These are phyloP conservation scores for Cyrtonyx montezumae DNA, from an alignment of 2,113 vertebrate species.

Conservation along the genomic window DNA sequence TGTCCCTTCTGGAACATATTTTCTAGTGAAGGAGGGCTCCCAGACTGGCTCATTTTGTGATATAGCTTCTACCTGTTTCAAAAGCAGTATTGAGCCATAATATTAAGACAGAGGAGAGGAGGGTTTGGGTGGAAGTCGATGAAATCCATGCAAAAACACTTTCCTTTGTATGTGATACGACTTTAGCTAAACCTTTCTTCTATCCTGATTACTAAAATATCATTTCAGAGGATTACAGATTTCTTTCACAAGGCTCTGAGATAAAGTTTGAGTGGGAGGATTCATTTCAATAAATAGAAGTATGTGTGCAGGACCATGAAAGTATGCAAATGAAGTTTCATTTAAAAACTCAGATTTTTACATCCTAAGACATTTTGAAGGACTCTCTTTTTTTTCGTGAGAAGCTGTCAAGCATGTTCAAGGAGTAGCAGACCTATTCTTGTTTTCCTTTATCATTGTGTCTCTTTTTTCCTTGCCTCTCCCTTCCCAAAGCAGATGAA, in stretches of 20 bases:
- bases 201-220: background rate
- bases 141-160: background rate
- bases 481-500: background rate
- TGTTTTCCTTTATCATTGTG: background rate
- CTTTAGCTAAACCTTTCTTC: background rate
- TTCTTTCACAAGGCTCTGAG: background rate
- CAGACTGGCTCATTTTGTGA: background rate
- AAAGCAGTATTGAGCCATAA: background rate
- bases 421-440: background rate
- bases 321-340: background rate
- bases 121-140: background rate
- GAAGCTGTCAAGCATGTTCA: background rate
- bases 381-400: background rate
- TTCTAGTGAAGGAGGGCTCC: background rate
- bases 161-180: background rate
- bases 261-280: slow-evolving; percentile 22
- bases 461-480: background rate
- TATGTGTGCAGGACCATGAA: background rate
- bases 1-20: background rate
- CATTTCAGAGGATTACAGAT: background rate
- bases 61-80: background rate
- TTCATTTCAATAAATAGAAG: slow-evolving; percentile 40
- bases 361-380: background rate
- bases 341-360: background rate
- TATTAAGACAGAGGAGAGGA: background rate